These are phyloP conservation scores for Malurus alboscapulatus DNA, from an alignment of 2,113 vertebrate species.

Conservation along the genomic window DNA sequence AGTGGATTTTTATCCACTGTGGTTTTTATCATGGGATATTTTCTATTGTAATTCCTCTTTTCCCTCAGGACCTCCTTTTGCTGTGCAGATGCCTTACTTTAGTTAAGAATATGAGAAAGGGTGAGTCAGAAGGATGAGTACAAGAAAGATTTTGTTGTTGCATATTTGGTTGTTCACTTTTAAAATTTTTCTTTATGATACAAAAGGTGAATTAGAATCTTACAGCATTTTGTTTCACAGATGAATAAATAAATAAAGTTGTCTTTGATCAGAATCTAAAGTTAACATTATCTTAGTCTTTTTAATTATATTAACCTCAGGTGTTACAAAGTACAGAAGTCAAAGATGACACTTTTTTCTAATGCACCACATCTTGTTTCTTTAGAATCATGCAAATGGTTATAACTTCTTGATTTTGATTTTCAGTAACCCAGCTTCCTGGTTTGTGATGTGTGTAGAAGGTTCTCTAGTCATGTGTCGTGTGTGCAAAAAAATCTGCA, in stretches of 20 bases:
- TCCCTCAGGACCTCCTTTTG: neutral
- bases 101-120: neutral
- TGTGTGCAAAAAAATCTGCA: neutral
- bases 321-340: neutral
- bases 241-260: neutral
- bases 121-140: neutral
- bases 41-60: neutral
- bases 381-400: neutral
- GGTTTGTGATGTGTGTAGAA: neutral
- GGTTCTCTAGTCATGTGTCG: neutral
- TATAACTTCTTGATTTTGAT: neutral
- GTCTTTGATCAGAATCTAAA: neutral
- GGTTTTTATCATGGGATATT: neutral
- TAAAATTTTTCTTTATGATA: neutral
- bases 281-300: neutral
- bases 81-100: neutral
- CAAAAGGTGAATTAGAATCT: neutral
- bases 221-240: neutral
- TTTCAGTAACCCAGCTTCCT: neutral
- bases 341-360: neutral
- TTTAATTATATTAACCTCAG: neutral
- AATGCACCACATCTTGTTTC: neutral
- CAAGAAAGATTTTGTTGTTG: neutral
- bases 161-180: accelerated
- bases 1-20: neutral